A percentile compares a stretch with the other conserved stretches of the same genome.
Conservation (phyloP, 2,113 vertebrate species). For the Oostethus manadensis region DNA sequence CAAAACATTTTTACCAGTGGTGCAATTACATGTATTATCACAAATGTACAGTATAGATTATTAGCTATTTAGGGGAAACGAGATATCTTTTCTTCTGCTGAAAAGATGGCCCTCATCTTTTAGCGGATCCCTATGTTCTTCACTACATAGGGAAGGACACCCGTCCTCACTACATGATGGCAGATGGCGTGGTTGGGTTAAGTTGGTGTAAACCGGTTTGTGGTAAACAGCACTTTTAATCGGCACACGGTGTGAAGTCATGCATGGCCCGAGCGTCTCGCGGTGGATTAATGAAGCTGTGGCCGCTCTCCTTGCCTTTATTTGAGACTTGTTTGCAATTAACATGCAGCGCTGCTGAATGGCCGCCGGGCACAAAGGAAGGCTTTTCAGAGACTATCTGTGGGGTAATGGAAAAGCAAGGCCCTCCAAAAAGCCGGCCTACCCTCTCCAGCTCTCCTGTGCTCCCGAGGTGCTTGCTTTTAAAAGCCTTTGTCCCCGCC, state of each 20-base stretch:
- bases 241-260: slow-evolving; percentile 62
- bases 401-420: slow-evolving; percentile 68
- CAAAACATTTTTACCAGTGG: too few species aligned
- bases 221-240: slow-evolving; percentile 57
- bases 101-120: too few species aligned
- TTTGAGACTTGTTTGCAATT: slow-evolving; percentile 70
- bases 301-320: slow-evolving; percentile 54
- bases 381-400: slow-evolving; percentile 66
- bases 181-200: slow-evolving; percentile 38
- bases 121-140: too few species aligned
- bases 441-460: slow-evolving; percentile 66
- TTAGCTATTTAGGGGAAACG: too few species aligned
- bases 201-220: slow-evolving; percentile 49
- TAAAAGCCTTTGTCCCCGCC: slow-evolving; percentile 69
- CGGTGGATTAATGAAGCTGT: slow-evolving; percentile 67
- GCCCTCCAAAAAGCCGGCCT: slow-evolving; percentile 64
- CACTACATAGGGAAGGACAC: too few species aligned
- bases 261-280: slow-evolving; percentile 45
- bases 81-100: too few species aligned
- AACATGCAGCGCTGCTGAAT: slow-evolving; percentile 66
- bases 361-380: slow-evolving; percentile 62
- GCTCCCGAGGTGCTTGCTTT: slow-evolving; percentile 68
- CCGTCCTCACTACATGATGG: too few species aligned
- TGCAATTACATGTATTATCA: too few species aligned
- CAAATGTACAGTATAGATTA: too few species aligned